Conservation (phyloP, 2,888 invertebrate genomes). For the Xylota segnis region DNA sequence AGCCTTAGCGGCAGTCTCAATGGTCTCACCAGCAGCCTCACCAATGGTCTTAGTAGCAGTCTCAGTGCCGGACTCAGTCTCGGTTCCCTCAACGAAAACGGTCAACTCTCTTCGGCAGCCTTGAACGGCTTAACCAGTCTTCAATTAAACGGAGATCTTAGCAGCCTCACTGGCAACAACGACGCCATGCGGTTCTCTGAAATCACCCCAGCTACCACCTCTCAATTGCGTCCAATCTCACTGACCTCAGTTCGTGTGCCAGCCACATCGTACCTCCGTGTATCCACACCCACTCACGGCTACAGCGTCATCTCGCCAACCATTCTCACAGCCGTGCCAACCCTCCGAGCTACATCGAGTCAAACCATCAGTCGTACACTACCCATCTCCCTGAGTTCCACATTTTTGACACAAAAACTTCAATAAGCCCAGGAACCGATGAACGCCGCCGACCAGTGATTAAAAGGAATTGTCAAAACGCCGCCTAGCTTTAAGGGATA, state of each 20-base stretch:
- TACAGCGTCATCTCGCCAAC: slow-evolving; percentile 82
- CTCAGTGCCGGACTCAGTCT: slow-evolving; percentile 79
- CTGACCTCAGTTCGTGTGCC: slow-evolving; percentile 80
- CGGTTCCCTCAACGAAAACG: slow-evolving; percentile 59
- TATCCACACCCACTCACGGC: slow-evolving; percentile 80
- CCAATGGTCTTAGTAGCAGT: slow-evolving; percentile 76
- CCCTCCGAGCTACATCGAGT: slow-evolving; percentile 68
- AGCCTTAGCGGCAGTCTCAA: slow-evolving; percentile 78
- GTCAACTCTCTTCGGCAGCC: slow-evolving; percentile 25
- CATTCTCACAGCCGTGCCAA: slow-evolving; percentile 79
- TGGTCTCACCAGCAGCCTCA: slow-evolving; percentile 9
- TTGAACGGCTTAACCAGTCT: slow-evolving; percentile 41
- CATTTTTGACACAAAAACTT: slow-evolving; percentile 78
- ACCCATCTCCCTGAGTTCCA: slow-evolving; percentile 81
- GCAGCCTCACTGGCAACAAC: slow-evolving; percentile 21
- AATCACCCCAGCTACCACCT: slow-evolving; percentile 72
- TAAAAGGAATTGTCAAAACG: slow-evolving; percentile 45
- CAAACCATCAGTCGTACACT: slow-evolving; percentile 77
- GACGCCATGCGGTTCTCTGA: slow-evolving; percentile 56
- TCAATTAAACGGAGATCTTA: slow-evolving; percentile 57
- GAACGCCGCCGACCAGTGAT: slow-evolving; percentile 62
- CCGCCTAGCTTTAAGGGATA: slow-evolving; percentile 33
- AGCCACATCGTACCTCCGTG: slow-evolving; percentile 81
- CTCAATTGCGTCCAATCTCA: slow-evolving; percentile 67
- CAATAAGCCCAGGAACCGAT: slow-evolving; percentile 26